A percentile compares a stretch with the other conserved stretches of the same genome.
These are phyloP conservation scores for Ganaspis sp. DNA, from an alignment of 1,140 invertebrate species.

Conservation along the genomic window DNA sequence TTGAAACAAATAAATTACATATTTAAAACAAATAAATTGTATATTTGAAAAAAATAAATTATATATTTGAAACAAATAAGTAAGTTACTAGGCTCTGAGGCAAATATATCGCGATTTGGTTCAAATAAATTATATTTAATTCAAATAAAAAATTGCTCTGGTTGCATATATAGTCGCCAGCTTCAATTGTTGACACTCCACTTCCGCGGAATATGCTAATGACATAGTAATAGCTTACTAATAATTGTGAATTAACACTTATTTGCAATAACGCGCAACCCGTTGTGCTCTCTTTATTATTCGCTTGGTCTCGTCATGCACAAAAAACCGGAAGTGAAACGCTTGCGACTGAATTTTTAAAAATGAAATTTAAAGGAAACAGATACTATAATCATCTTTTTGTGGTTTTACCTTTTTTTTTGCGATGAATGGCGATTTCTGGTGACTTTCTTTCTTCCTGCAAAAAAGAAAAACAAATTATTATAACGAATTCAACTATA, in stretches of 20 bases:
- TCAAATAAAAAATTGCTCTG: too few relatives aligned
- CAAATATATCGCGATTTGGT: too few relatives aligned
- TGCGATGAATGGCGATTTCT: background rate
- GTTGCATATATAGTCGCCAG: background rate
- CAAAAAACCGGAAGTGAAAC: slow-evolving; percentile 1
- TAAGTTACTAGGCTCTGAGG: too few relatives aligned
- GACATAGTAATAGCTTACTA: background rate
- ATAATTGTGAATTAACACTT: background rate
- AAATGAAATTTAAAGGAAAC: background rate
- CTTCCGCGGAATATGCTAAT: background rate
- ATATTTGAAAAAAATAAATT: too few relatives aligned
- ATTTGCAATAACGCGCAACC: background rate
- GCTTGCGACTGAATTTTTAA: background rate
- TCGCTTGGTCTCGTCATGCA: background rate
- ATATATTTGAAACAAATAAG: too few relatives aligned
- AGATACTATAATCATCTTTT: background rate
- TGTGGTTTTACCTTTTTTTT: background rate
- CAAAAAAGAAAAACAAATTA: background rate
- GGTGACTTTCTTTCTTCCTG: background rate
- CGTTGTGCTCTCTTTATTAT: background rate
- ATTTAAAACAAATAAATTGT: too few relatives aligned
- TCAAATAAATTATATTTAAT: too few relatives aligned
- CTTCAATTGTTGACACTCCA: background rate
- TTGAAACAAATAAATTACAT: too few relatives aligned
- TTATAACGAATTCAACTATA: too few relatives aligned